phyloP scores from a whole-genome alignment of 2,888 invertebrate species.

The Scaptomyza flava region DNA sequence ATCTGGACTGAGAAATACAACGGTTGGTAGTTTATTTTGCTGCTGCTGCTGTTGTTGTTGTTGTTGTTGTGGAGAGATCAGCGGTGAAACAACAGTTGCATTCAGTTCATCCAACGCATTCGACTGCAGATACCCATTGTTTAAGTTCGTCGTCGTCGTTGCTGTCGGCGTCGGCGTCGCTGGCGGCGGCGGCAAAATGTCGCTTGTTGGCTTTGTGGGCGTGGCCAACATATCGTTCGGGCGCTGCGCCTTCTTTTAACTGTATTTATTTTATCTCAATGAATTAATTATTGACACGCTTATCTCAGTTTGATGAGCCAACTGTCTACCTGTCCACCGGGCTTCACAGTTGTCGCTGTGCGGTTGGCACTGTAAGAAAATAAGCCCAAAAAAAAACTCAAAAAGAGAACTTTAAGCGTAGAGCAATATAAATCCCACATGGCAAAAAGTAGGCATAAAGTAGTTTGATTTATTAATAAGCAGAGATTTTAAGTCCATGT shows the following conservation, averaged over 20 bases:
- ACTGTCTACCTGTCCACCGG: conserved; percentile 14
- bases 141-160: conserved; percentile 70
- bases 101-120: conserved; percentile 59
- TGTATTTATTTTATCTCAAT: conserved; percentile 6
- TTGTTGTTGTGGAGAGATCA: conserved; percentile 57
- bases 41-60: conserved; percentile 25
- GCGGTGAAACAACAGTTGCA: conserved; percentile 70
- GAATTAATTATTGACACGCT: conserved; percentile 23
- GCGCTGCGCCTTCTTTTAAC: conserved; percentile 4
- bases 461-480: too few relatives aligned
- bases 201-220: conserved; percentile 50
- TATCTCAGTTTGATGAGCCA: conserved; percentile 27
- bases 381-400: not conserved
- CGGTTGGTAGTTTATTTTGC: conserved; percentile 80
- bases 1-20: conserved; percentile 80
- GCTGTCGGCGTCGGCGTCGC: conserved; percentile 35
- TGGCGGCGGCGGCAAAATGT: conserved; percentile 38
- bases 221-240: conserved; percentile 59
- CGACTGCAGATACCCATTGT: conserved; percentile 83
- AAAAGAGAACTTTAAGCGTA: not conserved
- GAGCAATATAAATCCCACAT: not conserved
- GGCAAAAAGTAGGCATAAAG: not conserved
- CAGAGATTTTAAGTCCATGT: too few relatives aligned
- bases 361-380: conserved; percentile 45
- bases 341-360: conserved; percentile 26